Conservation (phyloP, 2,113 vertebrate species). For the Triplophysa siluroides region DNA sequence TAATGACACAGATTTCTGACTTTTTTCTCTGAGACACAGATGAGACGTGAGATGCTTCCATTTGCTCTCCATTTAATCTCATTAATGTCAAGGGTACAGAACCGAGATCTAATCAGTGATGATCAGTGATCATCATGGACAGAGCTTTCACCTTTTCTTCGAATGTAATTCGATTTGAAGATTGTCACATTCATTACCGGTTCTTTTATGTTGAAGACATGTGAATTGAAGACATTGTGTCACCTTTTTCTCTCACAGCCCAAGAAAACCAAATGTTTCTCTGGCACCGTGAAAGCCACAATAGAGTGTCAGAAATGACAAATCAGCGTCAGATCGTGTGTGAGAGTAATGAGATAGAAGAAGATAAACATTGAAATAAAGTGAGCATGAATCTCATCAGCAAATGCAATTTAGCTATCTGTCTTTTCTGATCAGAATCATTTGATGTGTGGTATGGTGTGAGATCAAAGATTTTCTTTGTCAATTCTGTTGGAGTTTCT, state of each 20-base stretch:
- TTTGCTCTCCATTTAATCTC: too few species aligned
- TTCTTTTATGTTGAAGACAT: constrained; percentile 17
- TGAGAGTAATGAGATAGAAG: constrained; percentile 14
- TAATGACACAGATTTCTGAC: too few species aligned
- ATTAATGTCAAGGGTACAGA: too few species aligned
- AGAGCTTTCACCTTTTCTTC: background rate
- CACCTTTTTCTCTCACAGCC: constrained; percentile 37
- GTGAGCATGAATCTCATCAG: background rate
- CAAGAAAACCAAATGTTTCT: constrained; percentile 39
- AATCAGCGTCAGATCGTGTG: constrained; percentile 45
- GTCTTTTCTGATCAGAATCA: background rate
- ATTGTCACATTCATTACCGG: constrained; percentile 10
- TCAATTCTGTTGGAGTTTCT: background rate
- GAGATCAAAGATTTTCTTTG: background rate
- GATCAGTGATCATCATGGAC: too few species aligned
- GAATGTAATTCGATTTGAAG: background rate
- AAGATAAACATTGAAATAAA: constrained; percentile 12
- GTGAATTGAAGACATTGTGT: background rate
- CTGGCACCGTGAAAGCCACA: constrained; percentile 44
- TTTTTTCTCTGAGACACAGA: too few species aligned
- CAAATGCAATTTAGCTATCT: background rate
- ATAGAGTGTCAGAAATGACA: constrained; percentile 57
- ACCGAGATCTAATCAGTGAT: too few species aligned
- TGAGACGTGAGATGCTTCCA: too few species aligned
- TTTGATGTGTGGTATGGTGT: background rate